Percentiles rank a stretch among this genome's conserved stretches.
These are phyloP conservation scores for Bergia sp. DNA, from an alignment of 92 coral and sea anemone species.

Conservation along the genomic window DNA sequence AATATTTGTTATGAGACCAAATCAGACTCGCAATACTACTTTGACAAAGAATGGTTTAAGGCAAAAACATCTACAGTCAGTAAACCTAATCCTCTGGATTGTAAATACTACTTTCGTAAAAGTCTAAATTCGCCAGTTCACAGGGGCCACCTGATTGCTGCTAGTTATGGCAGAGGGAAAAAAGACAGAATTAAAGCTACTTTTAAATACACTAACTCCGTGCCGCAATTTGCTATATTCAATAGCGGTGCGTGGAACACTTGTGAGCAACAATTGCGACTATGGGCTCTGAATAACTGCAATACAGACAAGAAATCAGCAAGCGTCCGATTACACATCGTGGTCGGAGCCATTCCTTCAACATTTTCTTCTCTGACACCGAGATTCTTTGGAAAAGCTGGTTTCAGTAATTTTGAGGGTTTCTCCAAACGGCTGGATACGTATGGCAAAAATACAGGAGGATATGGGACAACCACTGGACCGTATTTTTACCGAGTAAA, in stretches of 20 bases:
- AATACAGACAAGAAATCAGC: conserved; percentile 1
- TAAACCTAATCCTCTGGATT: background rate
- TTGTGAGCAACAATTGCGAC: background rate
- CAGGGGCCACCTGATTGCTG: conserved; percentile 26
- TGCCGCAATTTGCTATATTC: conserved; percentile 19
- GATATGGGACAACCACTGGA: background rate
- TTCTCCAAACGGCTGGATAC: background rate
- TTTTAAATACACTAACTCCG: conserved; percentile 20
- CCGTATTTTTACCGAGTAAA: background rate
- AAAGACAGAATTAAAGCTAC: background rate
- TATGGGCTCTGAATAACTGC: conserved; percentile 21
- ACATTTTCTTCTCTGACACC: background rate
- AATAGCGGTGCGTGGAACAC: conserved; percentile 3
- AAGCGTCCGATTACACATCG: conserved; percentile 13
- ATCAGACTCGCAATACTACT: background rate
- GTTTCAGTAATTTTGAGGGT: conserved; percentile 47
- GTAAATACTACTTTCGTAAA: too few species aligned
- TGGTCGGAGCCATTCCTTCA: conserved; percentile 48
- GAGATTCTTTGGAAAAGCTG: conserved; percentile 47
- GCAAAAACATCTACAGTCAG: background rate
- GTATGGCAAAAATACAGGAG: background rate
- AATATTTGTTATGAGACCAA: background rate
- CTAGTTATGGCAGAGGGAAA: background rate
- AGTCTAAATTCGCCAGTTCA: background rate
- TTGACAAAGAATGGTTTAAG: background rate